Percentiles rank a stretch among this genome's conserved stretches.
These are phyloP conservation scores for Hypomecis punctinalis DNA, from an alignment of 2,888 invertebrate species.

Conservation along the genomic window DNA sequence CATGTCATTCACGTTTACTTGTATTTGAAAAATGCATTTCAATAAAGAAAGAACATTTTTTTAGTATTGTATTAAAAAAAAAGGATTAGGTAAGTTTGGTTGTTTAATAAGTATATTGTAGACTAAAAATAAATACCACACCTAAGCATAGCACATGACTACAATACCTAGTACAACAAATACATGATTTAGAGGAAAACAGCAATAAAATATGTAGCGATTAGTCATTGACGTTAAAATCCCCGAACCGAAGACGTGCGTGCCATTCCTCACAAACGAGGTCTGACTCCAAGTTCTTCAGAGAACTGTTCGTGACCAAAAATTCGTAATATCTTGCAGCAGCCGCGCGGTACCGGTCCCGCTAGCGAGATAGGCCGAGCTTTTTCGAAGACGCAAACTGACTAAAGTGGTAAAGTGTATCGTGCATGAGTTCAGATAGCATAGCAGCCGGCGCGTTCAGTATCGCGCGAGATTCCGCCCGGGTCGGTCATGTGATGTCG, in stretches of 20 bases:
- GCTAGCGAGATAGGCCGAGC: conserved; percentile 45
- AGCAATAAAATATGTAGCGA: background rate
- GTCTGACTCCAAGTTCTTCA: conserved; percentile 13
- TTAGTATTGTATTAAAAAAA: too few species aligned
- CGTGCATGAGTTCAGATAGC: conserved; percentile 61
- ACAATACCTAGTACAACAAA: too few species aligned
- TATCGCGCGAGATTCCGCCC: conserved; percentile 72
- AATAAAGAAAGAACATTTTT: too few species aligned
- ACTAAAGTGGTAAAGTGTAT: conserved; percentile 52
- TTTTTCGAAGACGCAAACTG: conserved; percentile 60
- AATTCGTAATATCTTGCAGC: conserved; percentile 15
- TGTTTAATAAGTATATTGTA: too few species aligned
- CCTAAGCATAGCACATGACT: too few species aligned
- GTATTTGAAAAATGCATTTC: too few species aligned
- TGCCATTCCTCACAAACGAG: conserved; percentile 18
- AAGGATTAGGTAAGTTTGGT: too few species aligned
- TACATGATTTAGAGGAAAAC: conserved; percentile 9
- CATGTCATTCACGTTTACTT: too few species aligned
- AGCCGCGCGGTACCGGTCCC: conserved; percentile 16
- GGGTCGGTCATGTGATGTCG: conserved; percentile 67
- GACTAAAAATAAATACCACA: too few species aligned
- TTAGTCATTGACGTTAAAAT: conserved; percentile 18
- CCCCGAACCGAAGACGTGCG: conserved; percentile 14
- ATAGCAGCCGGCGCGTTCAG: conserved; percentile 57
- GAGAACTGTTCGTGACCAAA: conserved; percentile 18